Percentiles rank a stretch among this genome's conserved stretches.
These are phyloP conservation scores for Scomberomorus guttatus DNA, from an alignment of 2,797 vertebrate species.

Conservation along the genomic window DNA sequence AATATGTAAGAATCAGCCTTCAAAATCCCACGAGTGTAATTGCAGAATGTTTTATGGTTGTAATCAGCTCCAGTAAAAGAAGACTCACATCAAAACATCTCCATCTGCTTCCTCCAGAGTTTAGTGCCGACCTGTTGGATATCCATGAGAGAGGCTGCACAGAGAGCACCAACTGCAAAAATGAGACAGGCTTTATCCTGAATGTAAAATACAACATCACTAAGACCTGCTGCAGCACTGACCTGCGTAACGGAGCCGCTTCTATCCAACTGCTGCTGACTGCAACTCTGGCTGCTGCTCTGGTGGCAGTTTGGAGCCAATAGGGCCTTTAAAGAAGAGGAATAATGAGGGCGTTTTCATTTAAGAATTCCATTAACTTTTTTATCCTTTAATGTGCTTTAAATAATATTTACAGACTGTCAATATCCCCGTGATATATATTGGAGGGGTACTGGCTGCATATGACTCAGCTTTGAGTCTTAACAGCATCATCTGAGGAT, in stretches of 20 bases:
- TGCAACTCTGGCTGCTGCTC: constrained; percentile 34
- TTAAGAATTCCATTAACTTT: neutral
- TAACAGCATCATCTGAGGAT: neutral
- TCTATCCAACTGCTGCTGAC: neutral
- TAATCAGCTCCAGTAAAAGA: too few species aligned
- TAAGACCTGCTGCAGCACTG: constrained; percentile 32
- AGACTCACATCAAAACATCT: neutral
- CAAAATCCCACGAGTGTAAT: too few species aligned
- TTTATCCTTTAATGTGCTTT: neutral
- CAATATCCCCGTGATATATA: neutral
- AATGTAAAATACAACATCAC: constrained; percentile 29
- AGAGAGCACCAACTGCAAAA: rapidly evolving
- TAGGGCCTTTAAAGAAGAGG: constrained; percentile 21
- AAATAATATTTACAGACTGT: neutral
- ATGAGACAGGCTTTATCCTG: neutral
- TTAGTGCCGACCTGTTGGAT: neutral
- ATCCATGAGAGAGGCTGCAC: constrained; percentile 46
- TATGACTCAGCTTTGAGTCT: neutral
- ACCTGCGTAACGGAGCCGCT: constrained; percentile 39
- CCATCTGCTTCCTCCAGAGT: constrained; percentile 32
- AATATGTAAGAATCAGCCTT: too few species aligned
- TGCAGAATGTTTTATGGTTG: too few species aligned
- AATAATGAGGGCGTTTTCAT: neutral
- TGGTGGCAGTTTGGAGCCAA: constrained; percentile 42
- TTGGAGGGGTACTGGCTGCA: neutral